Percentiles rank a stretch among this genome's conserved stretches.
phyloP scores from a whole-genome alignment of 1,140 invertebrate genomes.

The Drosophila ambigua region DNA sequence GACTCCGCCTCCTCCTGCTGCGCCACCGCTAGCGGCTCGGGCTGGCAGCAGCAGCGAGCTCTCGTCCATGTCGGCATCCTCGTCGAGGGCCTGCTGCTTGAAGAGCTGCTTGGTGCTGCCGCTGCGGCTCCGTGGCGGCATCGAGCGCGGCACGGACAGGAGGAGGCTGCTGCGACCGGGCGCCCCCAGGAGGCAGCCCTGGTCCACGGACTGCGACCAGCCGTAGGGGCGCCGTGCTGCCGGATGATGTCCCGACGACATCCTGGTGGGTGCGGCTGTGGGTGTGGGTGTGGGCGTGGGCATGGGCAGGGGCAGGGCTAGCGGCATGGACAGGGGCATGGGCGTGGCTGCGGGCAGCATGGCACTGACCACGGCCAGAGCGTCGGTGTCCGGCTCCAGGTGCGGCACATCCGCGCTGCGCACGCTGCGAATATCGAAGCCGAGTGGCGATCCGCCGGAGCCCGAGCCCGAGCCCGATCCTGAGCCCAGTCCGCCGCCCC shows the following conservation, averaged over 20 bases:
- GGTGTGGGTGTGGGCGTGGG: conserved; percentile 6
- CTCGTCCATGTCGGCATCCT: conserved; percentile 82
- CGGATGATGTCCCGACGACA: conserved; percentile 4
- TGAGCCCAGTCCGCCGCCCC: background rate
- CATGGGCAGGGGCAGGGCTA: conserved; percentile 19
- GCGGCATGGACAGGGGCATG: conserved; percentile 11
- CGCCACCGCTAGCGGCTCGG: background rate
- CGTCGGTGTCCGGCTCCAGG: conserved; percentile 31
- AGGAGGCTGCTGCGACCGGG: conserved; percentile 59
- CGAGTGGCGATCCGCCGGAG: too few relatives aligned
- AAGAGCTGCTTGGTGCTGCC: conserved; percentile 83
- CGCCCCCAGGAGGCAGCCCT: conserved; percentile 45
- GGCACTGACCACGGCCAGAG: conserved; percentile 55
- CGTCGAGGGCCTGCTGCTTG: conserved; percentile 83
- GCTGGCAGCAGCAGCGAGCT: conserved; percentile 73
- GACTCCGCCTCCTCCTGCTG: too few relatives aligned
- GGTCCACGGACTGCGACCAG: conserved; percentile 79
- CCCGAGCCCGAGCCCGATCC: conserved; percentile 8
- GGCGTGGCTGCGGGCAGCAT: conserved; percentile 41
- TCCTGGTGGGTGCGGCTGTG: conserved; percentile 14
- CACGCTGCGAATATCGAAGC: conserved; percentile 69
- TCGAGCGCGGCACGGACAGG: conserved; percentile 76
- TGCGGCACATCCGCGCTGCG: conserved; percentile 72
- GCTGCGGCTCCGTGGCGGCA: conserved; percentile 82
- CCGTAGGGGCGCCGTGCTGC: conserved; percentile 61